These are phyloP conservation scores for Antechinus flavipes DNA, from an alignment of 2,113 vertebrate species.

Conservation along the genomic window DNA sequence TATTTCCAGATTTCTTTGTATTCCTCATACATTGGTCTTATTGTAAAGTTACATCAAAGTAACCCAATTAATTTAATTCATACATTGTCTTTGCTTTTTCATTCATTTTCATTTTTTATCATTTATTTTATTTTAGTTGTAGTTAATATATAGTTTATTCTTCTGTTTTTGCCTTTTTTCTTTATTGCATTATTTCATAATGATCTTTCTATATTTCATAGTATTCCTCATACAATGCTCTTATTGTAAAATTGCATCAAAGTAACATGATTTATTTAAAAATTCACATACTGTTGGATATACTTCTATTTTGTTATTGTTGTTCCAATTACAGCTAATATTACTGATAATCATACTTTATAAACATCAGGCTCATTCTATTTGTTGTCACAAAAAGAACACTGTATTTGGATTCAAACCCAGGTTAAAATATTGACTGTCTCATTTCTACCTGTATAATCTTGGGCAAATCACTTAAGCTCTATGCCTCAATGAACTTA, in stretches of 20 bases:
- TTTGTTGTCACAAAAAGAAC: background rate
- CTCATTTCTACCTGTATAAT: background rate
- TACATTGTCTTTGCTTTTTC: background rate
- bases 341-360: background rate
- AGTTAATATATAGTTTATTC: background rate
- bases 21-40: background rate
- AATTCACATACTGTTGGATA: background rate
- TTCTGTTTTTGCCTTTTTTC: background rate
- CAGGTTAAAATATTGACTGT: background rate
- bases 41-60: background rate
- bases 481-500: background rate
- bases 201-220: background rate
- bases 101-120: background rate
- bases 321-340: background rate
- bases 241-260: background rate
- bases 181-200: background rate
- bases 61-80: background rate
- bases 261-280: background rate
- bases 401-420: background rate
- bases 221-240: background rate
- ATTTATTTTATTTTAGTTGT: background rate
- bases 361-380: background rate
- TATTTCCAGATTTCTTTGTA: background rate
- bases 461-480: background rate
- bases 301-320: background rate